Evolutionary conservation across 2,797 vertebrate genomes (phyloP).

Genomic region (Acanthornis magna): DNA sequence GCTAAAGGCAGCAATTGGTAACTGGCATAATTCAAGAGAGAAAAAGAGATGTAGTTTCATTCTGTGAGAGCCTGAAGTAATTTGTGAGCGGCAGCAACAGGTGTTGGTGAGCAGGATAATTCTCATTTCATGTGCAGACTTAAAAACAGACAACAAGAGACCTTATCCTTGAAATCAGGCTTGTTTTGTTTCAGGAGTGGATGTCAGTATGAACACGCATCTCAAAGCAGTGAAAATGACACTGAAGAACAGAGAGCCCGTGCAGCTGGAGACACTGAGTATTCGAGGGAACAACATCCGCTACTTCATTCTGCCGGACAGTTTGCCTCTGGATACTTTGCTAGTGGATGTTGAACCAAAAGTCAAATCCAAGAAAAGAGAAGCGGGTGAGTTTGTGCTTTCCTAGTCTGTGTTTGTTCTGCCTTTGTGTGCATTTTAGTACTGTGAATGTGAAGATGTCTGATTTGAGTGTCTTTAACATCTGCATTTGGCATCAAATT

Average conservation of each 20-base stretch:
- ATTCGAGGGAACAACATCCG: conserved; percentile 98
- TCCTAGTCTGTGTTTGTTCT: not conserved
- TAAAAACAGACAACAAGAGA: not conserved
- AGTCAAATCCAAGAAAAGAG: conserved; percentile 97
- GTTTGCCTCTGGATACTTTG: conserved; percentile 94
- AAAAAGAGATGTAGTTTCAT: not conserved
- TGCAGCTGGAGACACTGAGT: conserved; percentile 95
- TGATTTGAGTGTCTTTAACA: not conserved
- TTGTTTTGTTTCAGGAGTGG: conserved; percentile 82
- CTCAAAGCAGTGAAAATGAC: conserved; percentile 98
- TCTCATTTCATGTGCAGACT: not conserved
- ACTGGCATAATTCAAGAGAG: not conserved
- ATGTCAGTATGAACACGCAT: conserved; percentile 98
- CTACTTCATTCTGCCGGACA: conserved; percentile 97
- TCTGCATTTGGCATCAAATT: not conserved
- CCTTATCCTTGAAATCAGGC: not conserved
- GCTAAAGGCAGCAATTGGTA: not conserved
- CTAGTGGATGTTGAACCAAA: conserved; percentile 97
- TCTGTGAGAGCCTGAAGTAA: not conserved
- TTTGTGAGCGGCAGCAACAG: not conserved
- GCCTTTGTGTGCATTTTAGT: not conserved
- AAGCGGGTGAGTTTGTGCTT: conserved; percentile 85
- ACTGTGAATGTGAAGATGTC: not conserved
- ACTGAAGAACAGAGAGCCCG: conserved; percentile 94
- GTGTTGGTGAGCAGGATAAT: not conserved